A percentile compares a stretch with the other conserved stretches of the same genome.
These are phyloP conservation scores for Columba janthina DNA, from an alignment of 2,113 vertebrate species.

Conservation along the genomic window DNA sequence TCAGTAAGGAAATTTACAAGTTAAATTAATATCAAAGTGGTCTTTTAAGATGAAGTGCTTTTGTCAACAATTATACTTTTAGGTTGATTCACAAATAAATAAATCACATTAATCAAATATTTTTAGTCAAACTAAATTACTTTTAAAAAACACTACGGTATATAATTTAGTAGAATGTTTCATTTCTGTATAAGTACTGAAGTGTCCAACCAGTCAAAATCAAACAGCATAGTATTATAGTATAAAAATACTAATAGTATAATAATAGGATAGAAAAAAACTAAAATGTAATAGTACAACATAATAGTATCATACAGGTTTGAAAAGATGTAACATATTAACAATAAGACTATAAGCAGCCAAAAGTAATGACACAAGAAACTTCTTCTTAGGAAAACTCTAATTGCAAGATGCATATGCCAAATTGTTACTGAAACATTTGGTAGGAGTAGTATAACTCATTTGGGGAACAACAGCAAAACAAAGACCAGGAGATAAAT, in stretches of 20 bases:
- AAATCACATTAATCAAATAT: background rate
- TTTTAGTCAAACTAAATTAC: background rate
- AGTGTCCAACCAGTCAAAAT: background rate
- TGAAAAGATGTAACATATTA: background rate
- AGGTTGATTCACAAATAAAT: background rate
- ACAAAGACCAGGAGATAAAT: background rate
- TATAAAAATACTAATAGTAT: background rate
- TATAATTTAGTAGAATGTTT: background rate
- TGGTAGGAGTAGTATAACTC: background rate
- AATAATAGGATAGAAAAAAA: background rate
- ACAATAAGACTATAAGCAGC: background rate
- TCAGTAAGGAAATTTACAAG: background rate
- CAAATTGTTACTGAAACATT: background rate
- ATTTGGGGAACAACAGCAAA: background rate
- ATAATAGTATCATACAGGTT: background rate
- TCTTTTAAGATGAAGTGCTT: background rate
- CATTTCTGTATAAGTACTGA: background rate
- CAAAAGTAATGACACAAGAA: background rate
- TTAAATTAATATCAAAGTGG: background rate
- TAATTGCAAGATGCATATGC: background rate
- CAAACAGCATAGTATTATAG: background rate
- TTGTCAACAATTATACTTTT: background rate
- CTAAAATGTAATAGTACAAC: background rate
- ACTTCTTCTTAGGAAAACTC: background rate
- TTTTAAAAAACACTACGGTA: background rate